phyloP scores from a whole-genome alignment of 1,140 invertebrate genomes.

The Bombus terrestris region DNA sequence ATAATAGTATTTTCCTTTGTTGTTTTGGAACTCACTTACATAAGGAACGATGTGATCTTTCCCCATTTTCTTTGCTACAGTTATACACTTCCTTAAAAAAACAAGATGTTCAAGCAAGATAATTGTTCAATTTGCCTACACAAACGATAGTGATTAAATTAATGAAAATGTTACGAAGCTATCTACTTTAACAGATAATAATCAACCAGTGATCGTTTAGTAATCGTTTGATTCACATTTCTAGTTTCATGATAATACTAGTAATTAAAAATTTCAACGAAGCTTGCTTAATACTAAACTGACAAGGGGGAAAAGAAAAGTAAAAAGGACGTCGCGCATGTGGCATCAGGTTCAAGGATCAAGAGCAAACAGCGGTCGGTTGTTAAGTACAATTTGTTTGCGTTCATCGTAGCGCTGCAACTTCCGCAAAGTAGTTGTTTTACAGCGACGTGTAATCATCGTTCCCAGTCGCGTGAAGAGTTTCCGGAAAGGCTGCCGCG shows the following conservation, averaged over 20 bases:
- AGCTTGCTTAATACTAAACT: background rate
- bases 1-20: background rate
- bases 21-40: background rate
- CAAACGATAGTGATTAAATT: background rate
- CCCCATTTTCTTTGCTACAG: background rate
- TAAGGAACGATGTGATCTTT: background rate
- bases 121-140: background rate
- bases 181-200: too few relatives aligned
- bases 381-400: conserved; percentile 16
- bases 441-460: conserved; percentile 7
- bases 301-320: background rate
- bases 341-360: conserved; percentile 19
- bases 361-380: background rate
- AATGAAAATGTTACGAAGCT: background rate
- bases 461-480: conserved; percentile 12
- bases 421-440: conserved; percentile 24
- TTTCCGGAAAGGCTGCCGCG: background rate
- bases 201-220: too few relatives aligned
- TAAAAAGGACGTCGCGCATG: background rate
- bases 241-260: too few relatives aligned
- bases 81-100: background rate
- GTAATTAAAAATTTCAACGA: background rate
- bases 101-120: background rate
- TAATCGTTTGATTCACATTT: too few relatives aligned
- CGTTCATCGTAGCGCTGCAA: background rate